Percentiles rank a stretch among this genome's conserved stretches.
Conservation (phyloP, 2,888 invertebrate species). For the Lepetodrilus schrolli region DNA sequence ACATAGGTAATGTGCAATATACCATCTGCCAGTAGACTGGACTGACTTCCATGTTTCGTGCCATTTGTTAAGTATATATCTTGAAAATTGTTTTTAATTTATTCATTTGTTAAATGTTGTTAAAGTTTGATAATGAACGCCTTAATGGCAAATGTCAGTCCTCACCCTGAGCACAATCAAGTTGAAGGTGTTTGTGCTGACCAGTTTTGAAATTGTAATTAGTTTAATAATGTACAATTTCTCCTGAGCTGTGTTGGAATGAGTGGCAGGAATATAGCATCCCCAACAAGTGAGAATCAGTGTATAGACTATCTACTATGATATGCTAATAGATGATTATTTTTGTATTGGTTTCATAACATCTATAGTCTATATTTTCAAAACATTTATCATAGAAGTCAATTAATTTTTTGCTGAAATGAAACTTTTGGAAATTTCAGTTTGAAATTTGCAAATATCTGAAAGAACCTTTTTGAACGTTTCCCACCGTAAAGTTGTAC, state of each 20-base stretch:
- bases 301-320: no score
- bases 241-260: no score
- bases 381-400: not conserved
- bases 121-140: not conserved
- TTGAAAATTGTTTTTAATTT: not conserved
- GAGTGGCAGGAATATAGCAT: not conserved
- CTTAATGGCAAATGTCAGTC: no score
- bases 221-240: no score
- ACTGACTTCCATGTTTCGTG: not conserved
- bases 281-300: not conserved
- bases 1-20: slow-evolving; percentile 18
- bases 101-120: not conserved
- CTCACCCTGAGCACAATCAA: no score
- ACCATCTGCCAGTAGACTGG: not conserved
- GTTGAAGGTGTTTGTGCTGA: no score
- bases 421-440: not conserved
- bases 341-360: slow-evolving; percentile 25
- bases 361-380: slow-evolving; percentile 23
- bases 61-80: not conserved
- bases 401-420: slow-evolving; percentile 12
- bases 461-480: not conserved
- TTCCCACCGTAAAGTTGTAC: not conserved
- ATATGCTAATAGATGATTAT: slow-evolving; percentile 15
- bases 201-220: no score
- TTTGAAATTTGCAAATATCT: not conserved